These are phyloP conservation scores for Stenodera caucasica DNA, from an alignment of 2,888 invertebrate species.

Conservation along the genomic window DNA sequence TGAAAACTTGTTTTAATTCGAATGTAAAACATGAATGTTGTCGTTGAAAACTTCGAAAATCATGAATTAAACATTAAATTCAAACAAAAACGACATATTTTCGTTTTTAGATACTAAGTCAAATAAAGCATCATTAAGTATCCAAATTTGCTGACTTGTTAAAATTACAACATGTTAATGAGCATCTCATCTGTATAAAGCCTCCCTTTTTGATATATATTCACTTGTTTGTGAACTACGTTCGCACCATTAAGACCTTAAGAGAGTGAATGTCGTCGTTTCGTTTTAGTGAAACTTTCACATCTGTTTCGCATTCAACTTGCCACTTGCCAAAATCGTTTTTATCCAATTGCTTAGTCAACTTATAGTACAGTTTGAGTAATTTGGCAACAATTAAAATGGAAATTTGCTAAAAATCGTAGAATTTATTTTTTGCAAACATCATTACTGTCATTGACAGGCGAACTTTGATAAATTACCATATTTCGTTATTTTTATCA, in stretches of 20 bases:
- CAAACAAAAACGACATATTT: conserved; percentile 13
- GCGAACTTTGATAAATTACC: too few relatives aligned
- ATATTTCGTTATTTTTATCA: too few relatives aligned
- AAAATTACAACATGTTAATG: conserved; percentile 38
- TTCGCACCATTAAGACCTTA: conserved; percentile 36
- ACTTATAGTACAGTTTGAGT: neutral
- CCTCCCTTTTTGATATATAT: conserved; percentile 41
- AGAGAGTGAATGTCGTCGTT: conserved; percentile 21
- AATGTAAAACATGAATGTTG: neutral
- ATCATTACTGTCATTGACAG: too few relatives aligned
- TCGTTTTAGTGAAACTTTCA: conserved; percentile 33
- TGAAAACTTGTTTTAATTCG: too few relatives aligned
- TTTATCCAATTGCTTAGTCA: conserved; percentile 5
- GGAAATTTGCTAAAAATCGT: too few relatives aligned
- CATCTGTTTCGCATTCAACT: conserved; percentile 35
- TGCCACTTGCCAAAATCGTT: conserved; percentile 14
- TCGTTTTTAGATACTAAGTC: neutral
- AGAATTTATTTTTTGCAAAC: too few relatives aligned
- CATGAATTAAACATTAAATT: too few relatives aligned
- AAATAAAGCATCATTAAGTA: conserved; percentile 28
- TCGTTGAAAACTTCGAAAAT: too few relatives aligned
- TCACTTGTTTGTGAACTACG: conserved; percentile 37
- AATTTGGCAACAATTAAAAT: too few relatives aligned
- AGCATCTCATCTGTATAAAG: conserved; percentile 43
- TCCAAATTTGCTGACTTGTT: conserved; percentile 23